A percentile compares a stretch with the other conserved stretches of the same genome.
Evolutionary conservation across 2,888 invertebrate species (phyloP).

Genomic region (Zaprionus bogoriensis): DNA sequence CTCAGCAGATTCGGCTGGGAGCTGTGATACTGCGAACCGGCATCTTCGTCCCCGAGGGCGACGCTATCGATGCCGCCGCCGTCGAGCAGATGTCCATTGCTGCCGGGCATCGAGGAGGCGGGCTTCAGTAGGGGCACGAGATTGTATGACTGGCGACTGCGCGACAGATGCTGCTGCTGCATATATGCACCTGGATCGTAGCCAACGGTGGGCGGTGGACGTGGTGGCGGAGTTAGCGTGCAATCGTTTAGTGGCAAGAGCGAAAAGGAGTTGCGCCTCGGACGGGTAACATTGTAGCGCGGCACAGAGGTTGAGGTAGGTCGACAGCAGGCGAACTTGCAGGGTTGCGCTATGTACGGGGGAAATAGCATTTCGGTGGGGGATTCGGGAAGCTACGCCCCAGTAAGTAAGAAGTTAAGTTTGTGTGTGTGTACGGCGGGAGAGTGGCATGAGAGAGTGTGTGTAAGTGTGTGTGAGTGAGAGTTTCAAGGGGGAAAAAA

Average conservation of each 20-base stretch:
- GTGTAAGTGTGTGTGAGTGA: constrained; percentile 22
- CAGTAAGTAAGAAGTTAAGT: constrained; percentile 2
- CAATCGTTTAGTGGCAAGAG: constrained; percentile 52
- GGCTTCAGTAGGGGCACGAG: constrained; percentile 81
- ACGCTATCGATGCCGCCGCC: constrained; percentile 47
- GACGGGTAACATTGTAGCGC: constrained; percentile 63
- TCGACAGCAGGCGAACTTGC: constrained; percentile 82
- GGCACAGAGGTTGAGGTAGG: constrained; percentile 80
- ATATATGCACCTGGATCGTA: constrained; percentile 49
- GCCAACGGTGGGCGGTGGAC: constrained; percentile 68
- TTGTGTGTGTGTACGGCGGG: background rate
- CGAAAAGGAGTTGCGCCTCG: constrained; percentile 69
- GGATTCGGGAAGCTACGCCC: constrained; percentile 81
- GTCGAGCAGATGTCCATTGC: constrained; percentile 57
- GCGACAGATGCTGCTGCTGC: constrained; percentile 40
- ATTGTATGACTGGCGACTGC: constrained; percentile 74
- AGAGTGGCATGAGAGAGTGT: constrained; percentile 25
- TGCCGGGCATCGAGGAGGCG: constrained; percentile 81
- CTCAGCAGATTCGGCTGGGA: constrained; percentile 80
- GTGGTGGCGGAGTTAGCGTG: constrained; percentile 78
- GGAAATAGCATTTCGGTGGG: constrained; percentile 82
- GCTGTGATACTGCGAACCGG: constrained; percentile 66
- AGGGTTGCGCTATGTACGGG: constrained; percentile 82
- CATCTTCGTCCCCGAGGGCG: constrained; percentile 34
- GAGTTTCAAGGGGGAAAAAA: constrained; percentile 44